Percentiles rank a stretch among this genome's conserved stretches.
These are phyloP conservation scores for Crotalus tigris DNA, from an alignment of 2,113 vertebrate species.

Conservation along the genomic window DNA sequence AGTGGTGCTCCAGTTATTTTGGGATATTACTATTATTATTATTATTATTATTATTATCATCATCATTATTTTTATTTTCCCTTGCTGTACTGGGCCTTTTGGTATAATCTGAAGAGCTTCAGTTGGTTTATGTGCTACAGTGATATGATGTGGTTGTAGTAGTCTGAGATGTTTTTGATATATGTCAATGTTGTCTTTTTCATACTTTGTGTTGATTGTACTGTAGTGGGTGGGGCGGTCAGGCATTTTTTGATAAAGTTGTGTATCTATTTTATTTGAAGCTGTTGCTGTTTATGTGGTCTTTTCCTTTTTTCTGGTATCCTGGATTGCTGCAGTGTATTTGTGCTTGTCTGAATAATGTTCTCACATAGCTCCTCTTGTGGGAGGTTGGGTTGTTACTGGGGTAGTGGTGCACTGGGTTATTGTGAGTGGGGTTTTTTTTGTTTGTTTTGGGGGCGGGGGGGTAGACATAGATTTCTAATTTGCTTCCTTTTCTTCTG, in stretches of 20 bases:
- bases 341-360: not conserved
- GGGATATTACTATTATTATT: too few species aligned
- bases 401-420: not conserved
- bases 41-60: too few species aligned
- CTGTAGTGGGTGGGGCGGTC: not conserved
- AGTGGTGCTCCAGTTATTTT: too few species aligned
- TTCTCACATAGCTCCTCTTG: not conserved
- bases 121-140: not conserved
- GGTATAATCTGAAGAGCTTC: not conserved
- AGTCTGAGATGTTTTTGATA: not conserved
- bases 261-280: not conserved
- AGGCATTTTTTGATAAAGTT: not conserved
- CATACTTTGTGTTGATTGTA: not conserved
- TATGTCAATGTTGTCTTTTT: not conserved
- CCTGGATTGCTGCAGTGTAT: too few species aligned
- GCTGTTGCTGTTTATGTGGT: too few species aligned
- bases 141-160: not conserved
- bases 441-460: too few species aligned
- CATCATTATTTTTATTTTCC: too few species aligned
- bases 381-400: not conserved
- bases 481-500: not conserved
- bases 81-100: too few species aligned
- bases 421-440: too few species aligned
- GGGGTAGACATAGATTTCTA: not conserved
- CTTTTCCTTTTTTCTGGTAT: too few species aligned